These are phyloP conservation scores for Nasonia giraulti DNA, from an alignment of 1,140 invertebrate genomes.

Conservation along the genomic window DNA sequence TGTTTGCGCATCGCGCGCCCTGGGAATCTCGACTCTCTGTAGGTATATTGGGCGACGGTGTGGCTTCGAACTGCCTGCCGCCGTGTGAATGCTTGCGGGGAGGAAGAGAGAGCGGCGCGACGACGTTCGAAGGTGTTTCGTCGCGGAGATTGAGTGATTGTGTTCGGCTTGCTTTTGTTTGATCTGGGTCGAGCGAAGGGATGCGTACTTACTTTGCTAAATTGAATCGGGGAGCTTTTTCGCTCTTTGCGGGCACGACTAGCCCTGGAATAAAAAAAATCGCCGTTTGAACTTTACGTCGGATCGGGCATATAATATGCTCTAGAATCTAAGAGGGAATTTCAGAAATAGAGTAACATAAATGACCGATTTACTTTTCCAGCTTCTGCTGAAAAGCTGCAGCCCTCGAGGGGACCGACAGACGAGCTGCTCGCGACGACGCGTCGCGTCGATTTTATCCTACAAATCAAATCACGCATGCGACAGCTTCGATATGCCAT, in stretches of 20 bases:
- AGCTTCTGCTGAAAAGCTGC: constrained; percentile 1
- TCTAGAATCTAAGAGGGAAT: not conserved
- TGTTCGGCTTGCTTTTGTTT: not conserved
- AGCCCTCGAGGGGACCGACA: constrained; percentile 8
- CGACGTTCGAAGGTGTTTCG: not conserved
- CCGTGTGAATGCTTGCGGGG: too few relatives aligned
- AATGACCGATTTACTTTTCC: constrained; percentile 43
- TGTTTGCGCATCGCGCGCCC: not conserved
- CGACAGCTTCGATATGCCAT: constrained; percentile 34
- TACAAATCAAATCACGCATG: constrained; percentile 36
- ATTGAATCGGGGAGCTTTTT: too few relatives aligned
- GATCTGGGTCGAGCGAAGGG: too few relatives aligned
- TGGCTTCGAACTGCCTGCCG: too few relatives aligned
- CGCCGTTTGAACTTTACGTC: not conserved
- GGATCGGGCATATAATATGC: not conserved
- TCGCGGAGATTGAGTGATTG: not conserved
- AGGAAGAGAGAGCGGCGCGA: too few relatives aligned
- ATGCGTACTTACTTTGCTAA: too few relatives aligned
- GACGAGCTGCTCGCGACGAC: constrained; percentile 1
- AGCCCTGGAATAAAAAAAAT: too few relatives aligned
- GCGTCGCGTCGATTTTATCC: constrained; percentile 36
- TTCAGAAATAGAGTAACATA: constrained; percentile 25
- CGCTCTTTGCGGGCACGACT: too few relatives aligned
- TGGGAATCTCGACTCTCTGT: not conserved
- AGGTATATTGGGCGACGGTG: not conserved